Evolutionary conservation across 2,113 vertebrate genomes (phyloP).

Genomic region (Esox niger): DNA sequence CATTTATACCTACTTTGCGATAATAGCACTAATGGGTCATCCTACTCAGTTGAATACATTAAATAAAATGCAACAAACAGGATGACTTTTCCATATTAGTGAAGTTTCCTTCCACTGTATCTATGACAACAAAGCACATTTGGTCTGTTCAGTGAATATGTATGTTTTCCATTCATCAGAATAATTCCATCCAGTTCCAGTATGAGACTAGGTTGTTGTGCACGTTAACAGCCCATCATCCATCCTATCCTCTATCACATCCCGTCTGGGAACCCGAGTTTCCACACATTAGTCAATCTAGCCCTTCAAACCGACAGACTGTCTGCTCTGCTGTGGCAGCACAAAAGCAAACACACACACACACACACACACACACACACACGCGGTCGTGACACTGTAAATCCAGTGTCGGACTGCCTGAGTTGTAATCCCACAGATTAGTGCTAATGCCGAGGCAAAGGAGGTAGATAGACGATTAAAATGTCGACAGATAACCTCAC

Average conservation of each 20-base stretch:
- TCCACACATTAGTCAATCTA: not conserved
- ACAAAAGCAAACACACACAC: not conserved
- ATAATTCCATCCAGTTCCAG: no score
- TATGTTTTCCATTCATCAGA: no score
- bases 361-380: slow-evolving; percentile 20
- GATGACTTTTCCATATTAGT: no score
- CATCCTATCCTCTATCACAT: not conserved
- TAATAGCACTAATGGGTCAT: no score
- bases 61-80: no score
- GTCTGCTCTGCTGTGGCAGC: slow-evolving; percentile 22
- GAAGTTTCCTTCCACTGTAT: no score
- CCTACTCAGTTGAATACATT: no score
- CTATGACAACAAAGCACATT: no score
- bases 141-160: no score
- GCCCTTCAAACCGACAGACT: not conserved
- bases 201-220: no score
- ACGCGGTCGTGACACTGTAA: slow-evolving; percentile 40
- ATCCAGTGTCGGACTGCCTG: slow-evolving; percentile 52
- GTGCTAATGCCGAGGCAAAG: slow-evolving; percentile 62
- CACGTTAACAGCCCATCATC: not conserved
- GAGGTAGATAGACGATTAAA: slow-evolving; percentile 73
- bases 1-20: no score
- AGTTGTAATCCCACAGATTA: slow-evolving; percentile 69
- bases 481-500: slow-evolving; percentile 72
- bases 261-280: not conserved